Base-by-base conservation (phyloP, 2,888 invertebrate genomes). In the Yponomeuta cagnagella region DNA sequence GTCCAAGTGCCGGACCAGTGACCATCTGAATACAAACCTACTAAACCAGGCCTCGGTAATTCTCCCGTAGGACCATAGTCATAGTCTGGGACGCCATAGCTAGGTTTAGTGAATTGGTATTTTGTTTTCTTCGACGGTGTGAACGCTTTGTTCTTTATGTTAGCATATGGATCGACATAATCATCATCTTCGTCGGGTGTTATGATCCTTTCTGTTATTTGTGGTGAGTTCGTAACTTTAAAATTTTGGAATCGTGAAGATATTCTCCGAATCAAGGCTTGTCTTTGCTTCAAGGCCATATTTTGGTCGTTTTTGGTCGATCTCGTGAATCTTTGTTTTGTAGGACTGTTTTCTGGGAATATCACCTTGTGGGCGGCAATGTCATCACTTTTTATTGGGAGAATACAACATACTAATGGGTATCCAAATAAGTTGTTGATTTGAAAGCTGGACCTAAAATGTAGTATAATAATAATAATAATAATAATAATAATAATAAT, bases 21-120 rank as follows among this genome's bases (percentile, higher is more conserved):
- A 5, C 52, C 52, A 78, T 90, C 89, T 1, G 90, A 89, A 77
- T 90, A 90, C 37, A 89, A 70, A 6, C 90, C 90, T 58, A 83
- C 75, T n/a, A 90, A 75, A 0, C 91, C 89, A 10, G 91, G 91
- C 73, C 75, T 84, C 1, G 91, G 91, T 70, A 91, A 69, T 76
- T 92, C 91, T 31, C 75, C 81, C n/a, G 79, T 74, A 72, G 88
- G 88, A 71, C 86, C 85, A 70, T 87, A 84, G 48, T 70, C 75
- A 70, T 85, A 85, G 70, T 87, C 86, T 68, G 82, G 78, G 48
- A 74, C 72, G 23, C 74, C 78, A 52, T 83, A 82, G 68, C 84
- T 79, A 68, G 82, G 78, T 73, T 79, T 80, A 9, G 71, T 70
- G 48, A 74, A 73, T 69, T 75, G 74, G 52, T 74, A 72, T 74